These are phyloP conservation scores for Venturia canescens DNA, from an alignment of 1,140 invertebrate genomes.

Conservation along the genomic window DNA sequence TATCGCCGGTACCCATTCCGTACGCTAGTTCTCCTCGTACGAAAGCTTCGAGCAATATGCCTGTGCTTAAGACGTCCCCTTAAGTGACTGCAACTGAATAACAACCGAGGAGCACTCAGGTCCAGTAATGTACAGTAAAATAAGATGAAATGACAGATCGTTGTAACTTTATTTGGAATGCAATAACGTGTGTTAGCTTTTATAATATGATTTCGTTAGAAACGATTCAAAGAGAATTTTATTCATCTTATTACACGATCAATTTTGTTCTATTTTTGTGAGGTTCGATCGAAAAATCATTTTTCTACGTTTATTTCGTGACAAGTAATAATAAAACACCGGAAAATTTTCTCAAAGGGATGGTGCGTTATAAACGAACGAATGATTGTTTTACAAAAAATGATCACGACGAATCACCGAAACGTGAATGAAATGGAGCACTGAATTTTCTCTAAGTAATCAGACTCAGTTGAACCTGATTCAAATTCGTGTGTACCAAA, in stretches of 20 bases:
- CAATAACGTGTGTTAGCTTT: background rate
- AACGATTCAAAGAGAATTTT: background rate
- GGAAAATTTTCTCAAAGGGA: too few species aligned
- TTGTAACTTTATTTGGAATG: slow-evolving; percentile 8
- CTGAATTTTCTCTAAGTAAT: background rate
- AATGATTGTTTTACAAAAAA: too few species aligned
- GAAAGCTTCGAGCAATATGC: slow-evolving; percentile 16
- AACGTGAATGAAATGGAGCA: too few species aligned
- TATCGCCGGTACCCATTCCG: background rate
- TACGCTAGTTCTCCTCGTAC: background rate
- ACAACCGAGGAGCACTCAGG: slow-evolving; percentile 18
- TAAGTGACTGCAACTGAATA: slow-evolving; percentile 23
- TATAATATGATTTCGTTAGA: background rate
- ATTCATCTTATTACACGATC: background rate
- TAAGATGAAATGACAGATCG: slow-evolving; percentile 19
- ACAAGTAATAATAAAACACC: too few species aligned
- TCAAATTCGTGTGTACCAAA: background rate
- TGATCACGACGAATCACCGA: too few species aligned
- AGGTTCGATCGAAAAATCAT: background rate
- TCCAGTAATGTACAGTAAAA: background rate
- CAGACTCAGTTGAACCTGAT: background rate
- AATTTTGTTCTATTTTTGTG: background rate
- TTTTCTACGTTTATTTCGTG: too few species aligned
- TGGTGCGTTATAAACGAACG: too few species aligned
- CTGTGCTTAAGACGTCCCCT: slow-evolving; percentile 18